Evolutionary conservation across 2,113 vertebrate species (phyloP).

Genomic region (Thamnophis sirtalis): DNA sequence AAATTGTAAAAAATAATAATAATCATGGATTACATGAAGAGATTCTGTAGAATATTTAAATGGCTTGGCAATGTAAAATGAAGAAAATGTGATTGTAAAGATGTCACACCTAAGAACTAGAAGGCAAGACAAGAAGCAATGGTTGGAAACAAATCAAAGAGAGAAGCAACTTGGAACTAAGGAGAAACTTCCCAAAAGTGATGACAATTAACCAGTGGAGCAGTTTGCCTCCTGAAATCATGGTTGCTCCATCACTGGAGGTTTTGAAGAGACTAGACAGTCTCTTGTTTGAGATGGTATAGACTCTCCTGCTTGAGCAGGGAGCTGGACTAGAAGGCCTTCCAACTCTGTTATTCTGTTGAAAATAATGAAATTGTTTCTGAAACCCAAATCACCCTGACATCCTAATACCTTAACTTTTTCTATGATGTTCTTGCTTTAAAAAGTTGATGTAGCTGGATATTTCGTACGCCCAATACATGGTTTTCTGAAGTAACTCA

Average conservation of each 20-base stretch:
- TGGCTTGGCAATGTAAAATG: not conserved
- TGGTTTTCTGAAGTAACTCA: conserved; percentile 60
- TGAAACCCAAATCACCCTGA: conserved; percentile 33
- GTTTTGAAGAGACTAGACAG: no score
- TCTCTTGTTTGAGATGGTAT: not conserved
- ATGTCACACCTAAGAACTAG: not conserved
- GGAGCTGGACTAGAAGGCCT: not conserved
- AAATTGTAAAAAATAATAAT: no score
- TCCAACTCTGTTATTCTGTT: not conserved
- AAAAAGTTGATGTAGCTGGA: conserved; percentile 53
- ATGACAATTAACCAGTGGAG: no score
- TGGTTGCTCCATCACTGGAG: no score
- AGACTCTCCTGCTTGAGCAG: not conserved
- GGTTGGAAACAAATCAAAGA: no score
- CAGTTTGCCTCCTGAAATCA: no score
- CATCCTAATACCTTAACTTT: conserved; percentile 57
- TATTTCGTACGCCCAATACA: conserved; percentile 49
- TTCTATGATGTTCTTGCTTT: conserved; percentile 49
- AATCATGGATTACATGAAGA: not conserved
- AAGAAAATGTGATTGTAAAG: not conserved
- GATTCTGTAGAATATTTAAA: not conserved
- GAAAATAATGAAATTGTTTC: conserved; percentile 38
- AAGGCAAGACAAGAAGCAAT: no score
- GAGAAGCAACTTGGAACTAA: no score
- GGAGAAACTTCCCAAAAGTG: no score